Conservation (phyloP, 2,888 invertebrate genomes). For the Agonopterix subpropinquella region DNA sequence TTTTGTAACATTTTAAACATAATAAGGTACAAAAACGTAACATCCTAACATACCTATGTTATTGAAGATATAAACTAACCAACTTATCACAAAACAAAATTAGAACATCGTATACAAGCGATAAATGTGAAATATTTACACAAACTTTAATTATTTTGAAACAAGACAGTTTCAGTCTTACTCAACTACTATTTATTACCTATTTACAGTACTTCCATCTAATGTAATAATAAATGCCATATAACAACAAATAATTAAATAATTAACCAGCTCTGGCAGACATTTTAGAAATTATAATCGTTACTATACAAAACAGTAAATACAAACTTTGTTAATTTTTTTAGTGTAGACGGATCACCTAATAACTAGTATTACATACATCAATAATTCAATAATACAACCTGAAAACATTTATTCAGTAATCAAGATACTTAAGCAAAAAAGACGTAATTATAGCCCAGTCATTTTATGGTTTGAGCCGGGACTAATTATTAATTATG, state of each 20-base stretch:
- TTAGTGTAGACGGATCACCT: too few species aligned
- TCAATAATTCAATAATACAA: too few species aligned
- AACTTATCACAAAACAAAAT: slow-evolving; percentile 38
- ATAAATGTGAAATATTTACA: slow-evolving; percentile 14
- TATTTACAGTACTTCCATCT: not conserved
- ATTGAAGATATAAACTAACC: not conserved
- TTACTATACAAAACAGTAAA: too few species aligned
- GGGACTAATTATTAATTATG: too few species aligned
- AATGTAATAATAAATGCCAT: slow-evolving; percentile 26
- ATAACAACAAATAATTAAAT: slow-evolving; percentile 1
- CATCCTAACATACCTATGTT: not conserved
- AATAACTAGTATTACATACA: too few species aligned
- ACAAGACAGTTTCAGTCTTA: slow-evolving; percentile 2
- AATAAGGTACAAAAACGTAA: slow-evolving; percentile 14
- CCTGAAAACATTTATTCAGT: too few species aligned
- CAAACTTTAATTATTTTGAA: slow-evolving; percentile 5
- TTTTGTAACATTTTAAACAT: slow-evolving; percentile 22
- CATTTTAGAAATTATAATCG: too few species aligned
- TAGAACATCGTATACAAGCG: slow-evolving; percentile 15
- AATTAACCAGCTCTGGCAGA: too few species aligned
- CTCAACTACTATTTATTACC: not conserved
- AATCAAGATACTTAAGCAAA: too few species aligned
- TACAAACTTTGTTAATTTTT: too few species aligned
- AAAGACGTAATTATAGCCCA: too few species aligned
- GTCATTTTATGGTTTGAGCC: too few species aligned